These are phyloP conservation scores for Phymanthus crucifer DNA, from an alignment of 92 coral and sea anemone genomes.

Conservation along the genomic window DNA sequence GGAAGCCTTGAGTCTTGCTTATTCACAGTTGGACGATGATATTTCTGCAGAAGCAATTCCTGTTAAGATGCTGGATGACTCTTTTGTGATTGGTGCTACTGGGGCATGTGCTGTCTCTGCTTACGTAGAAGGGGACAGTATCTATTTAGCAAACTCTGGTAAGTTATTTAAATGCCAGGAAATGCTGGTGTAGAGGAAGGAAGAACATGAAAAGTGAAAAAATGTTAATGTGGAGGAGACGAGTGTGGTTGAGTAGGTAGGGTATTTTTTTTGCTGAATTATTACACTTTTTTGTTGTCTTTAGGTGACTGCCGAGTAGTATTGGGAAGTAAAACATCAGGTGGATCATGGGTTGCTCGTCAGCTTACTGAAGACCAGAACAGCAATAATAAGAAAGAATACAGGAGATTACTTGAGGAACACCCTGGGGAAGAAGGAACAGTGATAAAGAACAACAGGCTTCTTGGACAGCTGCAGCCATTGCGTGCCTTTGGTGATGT, in stretches of 20 bases:
- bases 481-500: conserved; percentile 97
- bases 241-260: too few species aligned
- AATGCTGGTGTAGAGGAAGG: too few species aligned
- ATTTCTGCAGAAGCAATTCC: conserved; percentile 94
- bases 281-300: neutral
- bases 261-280: neutral
- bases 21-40: conserved; percentile 87
- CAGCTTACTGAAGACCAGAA: conserved; percentile 87
- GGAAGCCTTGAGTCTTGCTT: conserved; percentile 81
- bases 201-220: too few species aligned
- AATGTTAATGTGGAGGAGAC: too few species aligned
- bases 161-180: conserved; percentile 6
- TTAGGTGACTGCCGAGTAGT: conserved; percentile 98
- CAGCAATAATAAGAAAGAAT: conserved; percentile 73
- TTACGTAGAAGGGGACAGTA: conserved; percentile 70
- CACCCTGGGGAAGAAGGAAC: conserved; percentile 92
- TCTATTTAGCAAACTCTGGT: conserved; percentile 92
- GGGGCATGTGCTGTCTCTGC: conserved; percentile 96
- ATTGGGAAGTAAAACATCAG: conserved; percentile 75
- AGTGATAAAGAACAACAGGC: conserved; percentile 82
- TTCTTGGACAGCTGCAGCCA: conserved; percentile 93
- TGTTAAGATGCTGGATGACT: conserved; percentile 83
- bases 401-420: conserved; percentile 59
- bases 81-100: conserved; percentile 80
- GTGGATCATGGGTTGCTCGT: conserved; percentile 86